A percentile compares a stretch with the other conserved stretches of the same genome.
These are phyloP conservation scores for Xyrauchen texanus DNA, from an alignment of 2,113 vertebrate species.

Conservation along the genomic window DNA sequence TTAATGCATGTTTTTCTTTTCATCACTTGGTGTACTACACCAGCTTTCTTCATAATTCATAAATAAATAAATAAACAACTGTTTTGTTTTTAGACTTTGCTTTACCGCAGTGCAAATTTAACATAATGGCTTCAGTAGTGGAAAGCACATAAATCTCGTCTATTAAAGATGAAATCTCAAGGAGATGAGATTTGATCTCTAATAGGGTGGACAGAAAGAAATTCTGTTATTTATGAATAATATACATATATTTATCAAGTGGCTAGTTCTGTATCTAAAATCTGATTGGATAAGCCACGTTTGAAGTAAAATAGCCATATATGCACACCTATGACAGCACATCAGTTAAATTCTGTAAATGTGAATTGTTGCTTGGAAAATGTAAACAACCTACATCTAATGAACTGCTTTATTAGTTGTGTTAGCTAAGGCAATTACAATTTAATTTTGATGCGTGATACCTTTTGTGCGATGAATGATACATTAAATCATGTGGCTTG, in stretches of 20 bases:
- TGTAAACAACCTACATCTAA: no score
- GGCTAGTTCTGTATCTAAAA: neutral
- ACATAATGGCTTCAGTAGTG: neutral
- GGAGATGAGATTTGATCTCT: neutral
- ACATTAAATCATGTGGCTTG: no score
- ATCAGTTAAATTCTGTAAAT: neutral
- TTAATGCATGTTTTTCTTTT: neutral
- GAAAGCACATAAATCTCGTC: neutral
- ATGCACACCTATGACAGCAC: neutral
- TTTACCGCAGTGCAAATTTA: neutral
- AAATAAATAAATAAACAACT: neutral
- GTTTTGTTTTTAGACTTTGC: neutral
- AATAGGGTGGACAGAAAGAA: neutral
- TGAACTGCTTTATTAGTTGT: no score
- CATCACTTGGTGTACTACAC: neutral
- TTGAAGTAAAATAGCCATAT: neutral
- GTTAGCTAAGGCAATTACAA: no score
- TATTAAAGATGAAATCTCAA: neutral
- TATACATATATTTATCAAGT: neutral
- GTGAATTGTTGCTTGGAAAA: no score
- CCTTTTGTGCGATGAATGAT: no score
- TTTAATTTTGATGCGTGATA: no score
- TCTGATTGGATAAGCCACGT: neutral
- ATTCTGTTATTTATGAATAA: neutral
- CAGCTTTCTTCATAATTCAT: neutral